Percentiles rank a stretch among this genome's conserved stretches.
Evolutionary conservation across 30 jellyfish, hydroid and myxozoan genomes (phyloP).

Genomic region (Hydra vulgaris): DNA sequence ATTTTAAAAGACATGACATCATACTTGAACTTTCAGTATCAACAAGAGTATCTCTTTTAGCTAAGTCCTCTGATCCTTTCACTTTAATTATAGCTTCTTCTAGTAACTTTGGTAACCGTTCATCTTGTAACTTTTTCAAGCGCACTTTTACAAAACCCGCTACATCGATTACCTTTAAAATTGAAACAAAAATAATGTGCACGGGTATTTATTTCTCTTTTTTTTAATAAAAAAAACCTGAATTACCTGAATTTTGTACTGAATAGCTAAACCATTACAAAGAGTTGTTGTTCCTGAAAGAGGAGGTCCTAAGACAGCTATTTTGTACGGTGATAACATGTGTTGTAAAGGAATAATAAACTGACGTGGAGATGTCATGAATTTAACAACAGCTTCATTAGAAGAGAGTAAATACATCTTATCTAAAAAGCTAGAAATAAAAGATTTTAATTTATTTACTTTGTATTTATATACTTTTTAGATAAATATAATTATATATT

Average conservation of each 20-base stretch:
- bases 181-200: background rate
- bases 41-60: background rate
- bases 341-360: conserved; percentile 68
- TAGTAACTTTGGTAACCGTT: conserved; percentile 18
- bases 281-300: conserved; percentile 78
- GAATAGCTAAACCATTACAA: conserved; percentile 41
- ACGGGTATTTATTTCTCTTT: too few species aligned
- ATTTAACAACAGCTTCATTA: conserved; percentile 47
- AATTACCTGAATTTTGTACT: conserved; percentile 52
- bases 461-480: background rate
- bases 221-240: too few species aligned
- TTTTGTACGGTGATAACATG: conserved; percentile 45
- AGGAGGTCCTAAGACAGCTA: conserved; percentile 65
- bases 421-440: conserved; percentile 46
- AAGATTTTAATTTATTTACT: too few species aligned
- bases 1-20: background rate
- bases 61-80: conserved; percentile 16
- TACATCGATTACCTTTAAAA: background rate
- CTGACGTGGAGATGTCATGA: conserved; percentile 58
- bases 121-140: background rate
- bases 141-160: background rate
- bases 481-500: too few species aligned
- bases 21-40: background rate
- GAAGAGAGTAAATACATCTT: conserved; percentile 74
- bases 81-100: conserved; percentile 47